Evolutionary conservation across 2,113 vertebrate species (phyloP), one percentile per base, ranked within the genome.

Genomic region (Prinia subflava): DNA sequence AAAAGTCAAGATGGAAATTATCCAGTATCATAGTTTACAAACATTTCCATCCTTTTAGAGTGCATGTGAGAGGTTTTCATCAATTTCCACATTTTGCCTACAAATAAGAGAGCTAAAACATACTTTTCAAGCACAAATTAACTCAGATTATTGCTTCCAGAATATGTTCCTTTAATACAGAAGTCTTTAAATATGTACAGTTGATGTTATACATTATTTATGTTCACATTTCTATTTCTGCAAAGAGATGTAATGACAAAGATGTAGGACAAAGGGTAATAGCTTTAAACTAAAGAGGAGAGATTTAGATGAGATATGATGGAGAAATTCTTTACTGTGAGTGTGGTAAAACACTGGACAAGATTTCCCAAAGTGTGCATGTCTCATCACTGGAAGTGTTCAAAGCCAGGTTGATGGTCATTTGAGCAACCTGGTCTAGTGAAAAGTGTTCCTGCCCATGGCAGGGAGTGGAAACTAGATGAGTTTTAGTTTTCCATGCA

Each of bases 1-100:
- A 90, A 88, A 94, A 92, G 85, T 92, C 88, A 81, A 88, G 64
- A 70, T 14, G 25, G 39, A 88, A 82, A 80, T 80, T 92, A 80
- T 78, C 56, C 44, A 49, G 2, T 88, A 60, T 60, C 44, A 23
- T 31, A 60, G 35, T 88, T 91, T 90, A 70, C 70, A 95, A 91
- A 87, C 2, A 73, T 69, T 82, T 89, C 13, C 24, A 17, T 50
- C 42, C 30, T 87, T 78, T 80, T 52, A 80, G 31, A 92, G 35
- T 2, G 11, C 15, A 77, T 11, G 7, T 87, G 50, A 90, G 60
- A 76, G 20, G 30, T 53, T 94, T 94, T 81, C 39, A 35, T 20
- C 20, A 62, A 49, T 70, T 92, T 71, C 47, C 7, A 7, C 39
- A 13, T 50, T 37, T 62, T 84, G 19, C 28, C 52, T 70, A 37